Base-by-base conservation (phyloP, 2,113 vertebrate species). In the Motacilla tschutschensis region DNA sequence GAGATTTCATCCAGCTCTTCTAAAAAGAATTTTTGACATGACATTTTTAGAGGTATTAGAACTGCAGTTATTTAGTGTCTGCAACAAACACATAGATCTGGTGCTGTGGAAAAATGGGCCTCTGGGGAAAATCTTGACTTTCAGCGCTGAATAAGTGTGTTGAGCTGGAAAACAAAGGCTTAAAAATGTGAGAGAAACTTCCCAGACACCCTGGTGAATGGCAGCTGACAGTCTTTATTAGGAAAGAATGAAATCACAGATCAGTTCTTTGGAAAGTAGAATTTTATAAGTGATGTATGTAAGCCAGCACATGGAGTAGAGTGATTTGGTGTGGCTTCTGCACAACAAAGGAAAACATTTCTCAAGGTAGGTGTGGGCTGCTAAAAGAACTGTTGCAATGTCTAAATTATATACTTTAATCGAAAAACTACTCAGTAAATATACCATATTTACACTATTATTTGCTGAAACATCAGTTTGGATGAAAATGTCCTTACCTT, bases 111-210 rank as follows among this genome's bases (percentile, higher is more conserved):
- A 83, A 50, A 81, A 78, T 57, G 43, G 28, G 43, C 24, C 54
- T 83, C 70, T 72, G 35, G 79, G 87, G 85, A 71, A 83, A 78
- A 85, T 41, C 38, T 72, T 83, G 70, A 78, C 76, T 93, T 89
- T 91, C 73, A 87, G 38, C 43, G 31, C 59, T 57, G 77, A 79
- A 38, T 90, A 64, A 50, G 38, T 53, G 57, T 53, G 58, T 65
- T 89, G 65, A 74, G 50, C 54, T 92, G 58, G 38, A 91, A 93
- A 89, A 80, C 79, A 89, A 92, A 77, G 57, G 44, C 54, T 89
- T 83, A 75, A 71, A 67, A 74, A 71, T 0, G 1, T 67, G 65
- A 76, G n/a, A 83, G 86, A 81, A 93, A 74, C 62, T 75, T 82
- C 21, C 29, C 40, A 78, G 58, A 38, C 29, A 38, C 24, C 36